Evolutionary conservation across 2,113 vertebrate species (phyloP).

Genomic region (Phoenicopterus ruber): DNA sequence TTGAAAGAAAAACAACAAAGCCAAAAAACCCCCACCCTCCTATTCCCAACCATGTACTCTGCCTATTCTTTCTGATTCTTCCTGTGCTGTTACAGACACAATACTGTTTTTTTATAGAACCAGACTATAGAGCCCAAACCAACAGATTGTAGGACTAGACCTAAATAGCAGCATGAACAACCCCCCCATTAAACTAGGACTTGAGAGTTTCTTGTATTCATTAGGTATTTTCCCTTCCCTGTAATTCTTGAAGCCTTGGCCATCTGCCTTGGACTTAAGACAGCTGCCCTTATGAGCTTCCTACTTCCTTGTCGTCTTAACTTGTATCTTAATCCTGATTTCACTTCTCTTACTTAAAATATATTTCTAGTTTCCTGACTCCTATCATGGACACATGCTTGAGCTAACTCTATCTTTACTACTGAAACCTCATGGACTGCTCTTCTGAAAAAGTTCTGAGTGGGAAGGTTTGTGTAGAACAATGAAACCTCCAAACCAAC

Average conservation of each 20-base stretch:
- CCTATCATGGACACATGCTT: not conserved
- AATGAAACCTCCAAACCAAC: not conserved
- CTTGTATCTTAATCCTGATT: not conserved
- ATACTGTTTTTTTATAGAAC: not conserved
- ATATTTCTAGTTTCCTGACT: not conserved
- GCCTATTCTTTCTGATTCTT: not conserved
- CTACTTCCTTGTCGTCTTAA: not conserved
- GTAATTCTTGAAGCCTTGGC: not conserved
- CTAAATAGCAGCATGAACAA: not conserved
- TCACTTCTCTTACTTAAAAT: not conserved
- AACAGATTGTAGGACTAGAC: not conserved
- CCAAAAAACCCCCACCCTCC: accelerated
- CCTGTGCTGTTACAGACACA: not conserved
- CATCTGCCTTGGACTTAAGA: not conserved
- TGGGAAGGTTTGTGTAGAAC: not conserved
- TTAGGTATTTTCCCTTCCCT: not conserved
- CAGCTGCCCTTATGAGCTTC: not conserved
- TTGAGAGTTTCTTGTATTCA: not conserved
- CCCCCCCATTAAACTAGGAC: not conserved
- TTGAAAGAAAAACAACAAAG: not conserved
- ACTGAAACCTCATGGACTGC: not conserved
- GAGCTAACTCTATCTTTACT: not conserved
- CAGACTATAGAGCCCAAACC: not conserved
- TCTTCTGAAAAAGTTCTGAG: not conserved
- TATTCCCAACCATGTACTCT: not conserved